phyloP scores from a whole-genome alignment of 1,140 invertebrate genomes.

The Heliconius hermathena region DNA sequence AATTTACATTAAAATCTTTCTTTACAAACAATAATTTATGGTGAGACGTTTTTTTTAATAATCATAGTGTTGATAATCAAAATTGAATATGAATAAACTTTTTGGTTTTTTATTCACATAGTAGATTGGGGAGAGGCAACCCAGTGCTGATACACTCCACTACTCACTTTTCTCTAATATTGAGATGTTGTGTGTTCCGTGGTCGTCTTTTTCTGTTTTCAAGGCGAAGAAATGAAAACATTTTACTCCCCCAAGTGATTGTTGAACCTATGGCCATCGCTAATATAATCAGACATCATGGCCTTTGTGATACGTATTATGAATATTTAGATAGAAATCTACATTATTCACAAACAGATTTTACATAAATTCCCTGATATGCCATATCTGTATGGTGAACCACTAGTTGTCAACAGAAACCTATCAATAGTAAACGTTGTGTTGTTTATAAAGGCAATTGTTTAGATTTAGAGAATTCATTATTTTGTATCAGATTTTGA shows the following conservation, averaged over 20 bases:
- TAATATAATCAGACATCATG: background rate
- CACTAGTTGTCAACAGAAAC: background rate
- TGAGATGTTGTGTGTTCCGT: no score
- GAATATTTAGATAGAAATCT: background rate
- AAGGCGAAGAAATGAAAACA: no score
- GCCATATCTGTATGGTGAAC: background rate
- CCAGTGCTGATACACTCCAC: no score
- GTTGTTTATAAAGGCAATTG: background rate
- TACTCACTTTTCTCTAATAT: no score
- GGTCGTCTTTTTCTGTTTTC: no score
- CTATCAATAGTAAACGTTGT: background rate
- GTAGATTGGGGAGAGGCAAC: no score
- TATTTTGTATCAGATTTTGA: slow-evolving; percentile 3
- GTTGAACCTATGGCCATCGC: background rate
- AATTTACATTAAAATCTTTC: background rate
- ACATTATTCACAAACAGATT: slow-evolving; percentile 5
- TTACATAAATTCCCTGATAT: background rate
- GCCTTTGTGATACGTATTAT: background rate
- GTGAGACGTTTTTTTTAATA: background rate
- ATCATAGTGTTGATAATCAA: background rate
- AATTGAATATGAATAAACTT: no score
- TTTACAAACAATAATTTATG: background rate
- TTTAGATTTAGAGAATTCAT: background rate
- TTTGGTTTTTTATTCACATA: no score
- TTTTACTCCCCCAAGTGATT: background rate